Percentiles rank a stretch among this genome's conserved stretches.
Evolutionary conservation across 2,797 vertebrate genomes (phyloP).

Genomic region (Babyrousa celebensis): DNA sequence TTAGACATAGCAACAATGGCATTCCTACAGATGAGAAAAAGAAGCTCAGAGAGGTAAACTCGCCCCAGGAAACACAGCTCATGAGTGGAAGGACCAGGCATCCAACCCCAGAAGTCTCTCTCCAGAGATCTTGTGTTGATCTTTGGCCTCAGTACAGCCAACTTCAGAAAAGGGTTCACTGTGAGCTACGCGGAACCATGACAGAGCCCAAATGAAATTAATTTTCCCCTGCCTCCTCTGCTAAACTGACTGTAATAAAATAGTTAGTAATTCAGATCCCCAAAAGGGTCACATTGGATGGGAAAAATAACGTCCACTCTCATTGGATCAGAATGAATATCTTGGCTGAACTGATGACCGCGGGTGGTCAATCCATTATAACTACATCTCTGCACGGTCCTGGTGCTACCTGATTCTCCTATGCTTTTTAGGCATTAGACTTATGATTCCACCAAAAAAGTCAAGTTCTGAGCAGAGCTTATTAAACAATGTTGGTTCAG

Average conservation of each 20-base stretch:
- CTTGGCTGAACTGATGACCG: neutral
- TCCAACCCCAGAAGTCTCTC: neutral
- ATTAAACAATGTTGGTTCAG: conserved; percentile 17
- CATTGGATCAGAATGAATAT: neutral
- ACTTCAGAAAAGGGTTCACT: neutral
- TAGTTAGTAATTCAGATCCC: neutral
- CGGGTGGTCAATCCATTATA: neutral
- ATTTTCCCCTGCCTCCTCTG: neutral
- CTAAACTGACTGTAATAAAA: neutral
- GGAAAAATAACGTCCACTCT: neutral
- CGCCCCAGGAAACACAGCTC: neutral
- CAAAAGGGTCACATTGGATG: neutral
- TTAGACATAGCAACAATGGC: neutral
- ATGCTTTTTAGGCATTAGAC: neutral
- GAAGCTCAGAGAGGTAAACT: neutral
- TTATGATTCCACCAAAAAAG: conserved; percentile 19
- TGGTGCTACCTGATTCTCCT: neutral
- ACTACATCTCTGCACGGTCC: neutral
- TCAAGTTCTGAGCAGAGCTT: neutral
- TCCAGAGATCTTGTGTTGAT: neutral
- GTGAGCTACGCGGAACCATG: neutral
- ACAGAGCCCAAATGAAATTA: neutral
- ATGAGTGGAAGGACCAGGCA: neutral
- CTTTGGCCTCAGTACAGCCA: neutral
- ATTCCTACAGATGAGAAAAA: conserved; percentile 63